Percentiles rank a stretch among this genome's conserved stretches.
Conservation (phyloP, 2,113 vertebrate species). For the Pycnonotus jocosus region DNA sequence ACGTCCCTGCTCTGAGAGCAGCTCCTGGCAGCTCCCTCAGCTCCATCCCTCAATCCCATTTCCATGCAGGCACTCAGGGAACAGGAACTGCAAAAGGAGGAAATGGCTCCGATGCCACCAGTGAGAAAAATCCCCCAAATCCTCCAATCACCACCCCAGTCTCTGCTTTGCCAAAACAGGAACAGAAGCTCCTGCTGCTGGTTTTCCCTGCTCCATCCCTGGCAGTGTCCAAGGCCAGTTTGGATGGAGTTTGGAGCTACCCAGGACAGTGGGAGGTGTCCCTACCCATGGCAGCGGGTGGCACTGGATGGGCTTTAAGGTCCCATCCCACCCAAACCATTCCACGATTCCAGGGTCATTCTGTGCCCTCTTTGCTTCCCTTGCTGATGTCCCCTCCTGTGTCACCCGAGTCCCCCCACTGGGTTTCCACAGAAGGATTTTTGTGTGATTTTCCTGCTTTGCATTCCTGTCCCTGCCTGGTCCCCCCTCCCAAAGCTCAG, state of each 20-base stretch:
- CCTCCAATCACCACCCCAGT: fast-evolving
- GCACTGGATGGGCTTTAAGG: not conserved
- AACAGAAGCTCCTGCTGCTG: not conserved
- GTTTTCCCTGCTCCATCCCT: not conserved
- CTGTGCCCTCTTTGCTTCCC: not conserved
- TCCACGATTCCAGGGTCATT: not conserved
- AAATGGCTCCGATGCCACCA: not conserved
- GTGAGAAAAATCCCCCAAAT: not conserved
- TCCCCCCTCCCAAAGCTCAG: not conserved
- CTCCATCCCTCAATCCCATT: not conserved
- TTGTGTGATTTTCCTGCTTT: not conserved
- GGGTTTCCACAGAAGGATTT: not conserved
- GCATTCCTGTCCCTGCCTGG: not conserved
- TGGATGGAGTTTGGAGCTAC: not conserved
- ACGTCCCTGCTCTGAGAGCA: fast-evolving
- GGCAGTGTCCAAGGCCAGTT: not conserved
- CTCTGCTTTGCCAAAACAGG: not conserved
- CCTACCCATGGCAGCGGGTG: not conserved
- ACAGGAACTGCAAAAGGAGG: not conserved
- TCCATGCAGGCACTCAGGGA: not conserved
- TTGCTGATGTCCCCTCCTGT: not conserved
- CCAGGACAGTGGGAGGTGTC: not conserved
- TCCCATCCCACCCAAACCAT: not conserved
- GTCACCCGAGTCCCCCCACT: not conserved
- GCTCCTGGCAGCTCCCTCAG: not conserved